Base-by-base conservation (phyloP, 2,888 invertebrate species). In the Melinopterus prodromus region DNA sequence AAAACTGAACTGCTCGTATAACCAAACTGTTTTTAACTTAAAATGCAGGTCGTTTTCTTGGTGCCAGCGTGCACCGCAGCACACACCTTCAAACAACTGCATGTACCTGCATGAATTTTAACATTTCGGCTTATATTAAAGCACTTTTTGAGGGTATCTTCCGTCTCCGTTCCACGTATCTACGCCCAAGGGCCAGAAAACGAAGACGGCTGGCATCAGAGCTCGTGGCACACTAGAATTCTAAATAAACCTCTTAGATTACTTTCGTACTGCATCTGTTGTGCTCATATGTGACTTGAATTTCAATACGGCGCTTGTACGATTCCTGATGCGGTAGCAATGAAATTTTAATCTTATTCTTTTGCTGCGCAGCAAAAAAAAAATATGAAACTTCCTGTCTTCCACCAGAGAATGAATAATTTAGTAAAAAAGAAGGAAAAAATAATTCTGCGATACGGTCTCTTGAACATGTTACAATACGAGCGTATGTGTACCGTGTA, bases 61-160 rank as follows among this genome's bases (percentile, higher is more conserved):
- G 74, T 37, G 37, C 35, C 74, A 37, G 74, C 74, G 74, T 37
- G 35, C 74, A 74, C 74, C 36, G 53, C 53, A 53, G 74, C 74
- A 37, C 74, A 35, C 74, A 74, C 74, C 74, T 35, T 74, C 74
- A 74, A 74, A 74, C 74, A 74, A 74, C 74, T 72, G 78, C 71
- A 78, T 71, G 78, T 78, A 78, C 82, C 84, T 83, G 83, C 81
- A 81, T 83, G 84, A 83, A 83, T 84, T 83, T 84, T 80, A 83
- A 83, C 82, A 72, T 82, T 82, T 82, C 77, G 80, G 76, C 76
- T 81, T 81, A 78, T 38, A 78, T 78, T 78, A 78, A 74, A 72
- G 72, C 71, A 38, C 53, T 72, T 78, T 78, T 72, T 78, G 70
- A 77, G 70, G 70, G 26, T n/a, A 35, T 69, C 69, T 26, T 70